Base-by-base conservation (phyloP, 1,140 invertebrate species). In the Lepidurus packardi region DNA sequence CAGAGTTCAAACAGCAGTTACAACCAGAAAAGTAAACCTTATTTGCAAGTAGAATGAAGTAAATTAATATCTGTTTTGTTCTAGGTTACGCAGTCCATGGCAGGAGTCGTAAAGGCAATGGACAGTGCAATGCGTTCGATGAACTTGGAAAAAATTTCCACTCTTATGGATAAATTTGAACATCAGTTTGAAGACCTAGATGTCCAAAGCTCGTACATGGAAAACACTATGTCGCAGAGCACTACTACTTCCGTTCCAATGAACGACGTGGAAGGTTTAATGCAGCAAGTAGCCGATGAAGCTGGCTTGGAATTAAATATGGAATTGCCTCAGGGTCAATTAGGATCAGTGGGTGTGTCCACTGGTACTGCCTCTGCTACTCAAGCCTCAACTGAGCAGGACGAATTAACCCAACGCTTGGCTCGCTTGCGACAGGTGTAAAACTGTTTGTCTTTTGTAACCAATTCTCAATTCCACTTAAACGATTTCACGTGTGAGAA, bases 111-210 rank as follows among this genome's bases (percentile, higher is more conserved):
- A 0, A 98, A 98, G 85, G 95, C 97, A 13, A 99, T 99, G 96
- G 98, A 99, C 87, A 94, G 95, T 45, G 98, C 98, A 8, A 99
- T 99, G 97, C 98, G 97, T 83, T 98, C 96, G 41, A 99, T 99
- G 97, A 99, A 99, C 87, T 86, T 99, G 47, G 98, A 99, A 87
- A 98, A 99, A 88, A 97, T 98, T 79, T 98, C 96, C 8, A 90
- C 90, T 73, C 86, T 99, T 1, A 99, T 99, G 98, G 98, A 99
- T 84, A 96, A 98, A 85, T 99, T 99, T 88, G 98, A 99, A 84
- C 93, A 92, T 82, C 97, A 99, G 84, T 99, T 99, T 89, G 98
- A 99, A 88, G 97, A 99, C 86, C 86, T 99, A 76, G 98, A 99
- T 87, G 98, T 99, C 0, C 98, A 99, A 86, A 97, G 96, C 78